Percentiles rank a stretch among this genome's conserved stretches.
Evolutionary conservation across 92 coral and sea anemone genomes (phyloP).

Genomic region (Hydrozoanthus gracilis): DNA sequence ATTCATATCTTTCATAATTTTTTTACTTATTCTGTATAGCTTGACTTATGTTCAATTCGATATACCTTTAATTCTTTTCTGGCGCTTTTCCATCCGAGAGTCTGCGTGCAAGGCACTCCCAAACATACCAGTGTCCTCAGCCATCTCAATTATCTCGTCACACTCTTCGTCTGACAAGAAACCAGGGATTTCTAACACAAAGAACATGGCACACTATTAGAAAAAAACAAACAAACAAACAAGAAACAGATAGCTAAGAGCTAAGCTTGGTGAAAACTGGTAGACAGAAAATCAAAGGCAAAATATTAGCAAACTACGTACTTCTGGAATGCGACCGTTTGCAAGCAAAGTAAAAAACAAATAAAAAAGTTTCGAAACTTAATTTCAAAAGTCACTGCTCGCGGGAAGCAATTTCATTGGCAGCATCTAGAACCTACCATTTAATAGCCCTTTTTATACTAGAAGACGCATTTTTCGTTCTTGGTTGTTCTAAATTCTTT

Average conservation of each 20-base stretch:
- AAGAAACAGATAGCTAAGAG: background rate
- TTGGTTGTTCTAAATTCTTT: no score
- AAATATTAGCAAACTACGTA: no score
- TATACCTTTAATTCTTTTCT: constrained; percentile 68
- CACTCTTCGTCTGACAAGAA: constrained; percentile 82
- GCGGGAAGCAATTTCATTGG: no score
- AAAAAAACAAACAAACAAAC: background rate
- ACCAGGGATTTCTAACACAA: constrained; percentile 76
- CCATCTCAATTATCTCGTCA: constrained; percentile 78
- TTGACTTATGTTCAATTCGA: background rate
- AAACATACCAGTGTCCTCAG: constrained; percentile 75
- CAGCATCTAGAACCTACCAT: no score
- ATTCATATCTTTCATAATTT: background rate
- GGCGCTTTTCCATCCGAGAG: constrained; percentile 56
- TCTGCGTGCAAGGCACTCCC: constrained; percentile 75
- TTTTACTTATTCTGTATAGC: background rate
- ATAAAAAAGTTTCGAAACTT: no score
- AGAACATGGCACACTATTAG: background rate
- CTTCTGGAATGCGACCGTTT: no score
- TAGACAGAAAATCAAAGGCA: background rate
- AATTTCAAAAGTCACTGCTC: no score
- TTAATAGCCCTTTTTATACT: no score
- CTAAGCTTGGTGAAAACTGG: background rate
- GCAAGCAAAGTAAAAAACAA: no score
- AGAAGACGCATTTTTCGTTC: no score